Conservation (phyloP, 2,797 vertebrate genomes). For the Hydrolagus colliei region DNA sequence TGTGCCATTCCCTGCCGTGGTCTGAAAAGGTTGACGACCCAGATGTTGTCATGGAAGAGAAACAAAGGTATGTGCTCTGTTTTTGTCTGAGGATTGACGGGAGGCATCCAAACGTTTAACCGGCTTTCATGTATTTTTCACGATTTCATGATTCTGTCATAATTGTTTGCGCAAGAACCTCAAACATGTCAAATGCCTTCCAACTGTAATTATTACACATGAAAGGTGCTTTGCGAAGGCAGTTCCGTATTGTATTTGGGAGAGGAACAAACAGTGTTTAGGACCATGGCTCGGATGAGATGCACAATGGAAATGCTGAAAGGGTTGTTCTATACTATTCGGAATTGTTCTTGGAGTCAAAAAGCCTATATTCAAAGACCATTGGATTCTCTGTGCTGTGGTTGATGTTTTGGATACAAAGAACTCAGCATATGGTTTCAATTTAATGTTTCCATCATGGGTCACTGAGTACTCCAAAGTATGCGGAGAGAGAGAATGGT, state of each 20-base stretch:
- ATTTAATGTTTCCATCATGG: neutral
- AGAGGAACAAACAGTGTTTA: neutral
- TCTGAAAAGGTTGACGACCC: slow-evolving; percentile 48
- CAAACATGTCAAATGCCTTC: too few species aligned
- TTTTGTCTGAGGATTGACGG: too few species aligned
- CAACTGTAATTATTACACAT: too few species aligned
- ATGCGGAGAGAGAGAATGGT: neutral
- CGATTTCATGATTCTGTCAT: too few species aligned
- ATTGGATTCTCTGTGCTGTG: neutral
- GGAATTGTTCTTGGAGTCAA: neutral
- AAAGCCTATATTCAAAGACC: neutral
- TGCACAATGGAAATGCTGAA: neutral
- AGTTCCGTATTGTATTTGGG: neutral
- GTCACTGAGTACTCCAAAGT: neutral
- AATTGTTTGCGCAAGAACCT: too few species aligned
- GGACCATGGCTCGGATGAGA: neutral
- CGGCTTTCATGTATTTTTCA: too few species aligned
- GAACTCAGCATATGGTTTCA: neutral
- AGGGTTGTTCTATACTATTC: neutral
- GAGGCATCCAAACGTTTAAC: neutral
- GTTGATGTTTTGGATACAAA: neutral
- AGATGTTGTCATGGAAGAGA: slow-evolving; percentile 58
- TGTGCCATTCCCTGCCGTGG: slow-evolving; percentile 77
- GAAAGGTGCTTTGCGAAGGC: neutral
- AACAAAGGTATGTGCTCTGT: slow-evolving; percentile 62